These are phyloP conservation scores for Phocides pigmalion DNA, from an alignment of 1,140 invertebrate genomes.

Conservation along the genomic window DNA sequence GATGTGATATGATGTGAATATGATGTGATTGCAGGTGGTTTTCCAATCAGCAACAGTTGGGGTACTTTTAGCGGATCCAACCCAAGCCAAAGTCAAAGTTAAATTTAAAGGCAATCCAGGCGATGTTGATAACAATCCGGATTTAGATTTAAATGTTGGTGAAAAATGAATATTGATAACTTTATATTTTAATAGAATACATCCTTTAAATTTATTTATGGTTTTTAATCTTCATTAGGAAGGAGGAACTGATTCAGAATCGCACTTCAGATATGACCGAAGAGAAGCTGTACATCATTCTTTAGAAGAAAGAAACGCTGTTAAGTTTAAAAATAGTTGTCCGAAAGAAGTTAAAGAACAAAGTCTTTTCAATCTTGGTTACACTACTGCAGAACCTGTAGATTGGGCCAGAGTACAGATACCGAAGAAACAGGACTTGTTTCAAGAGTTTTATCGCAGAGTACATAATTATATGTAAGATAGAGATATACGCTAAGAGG, in stretches of 20 bases:
- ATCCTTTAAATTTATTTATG: background rate
- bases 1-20: no score
- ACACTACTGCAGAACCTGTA: slow-evolving; percentile 70
- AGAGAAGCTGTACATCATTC: slow-evolving; percentile 40
- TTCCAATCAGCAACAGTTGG: slow-evolving; percentile 88
- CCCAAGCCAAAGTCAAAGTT: slow-evolving; percentile 86
- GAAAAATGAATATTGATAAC: background rate
- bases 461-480: slow-evolving; percentile 85
- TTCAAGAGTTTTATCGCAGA: slow-evolving; percentile 83
- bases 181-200: background rate
- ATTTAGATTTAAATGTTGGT: slow-evolving; percentile 28
- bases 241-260: slow-evolving; percentile 47
- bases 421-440: slow-evolving; percentile 85
- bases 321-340: background rate
- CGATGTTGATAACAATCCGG: slow-evolving; percentile 47
- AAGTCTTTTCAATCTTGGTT: slow-evolving; percentile 63
- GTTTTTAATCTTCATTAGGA: slow-evolving; percentile 27
- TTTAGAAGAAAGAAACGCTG: slow-evolving; percentile 35
- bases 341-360: slow-evolving; percentile 46
- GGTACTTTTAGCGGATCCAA: slow-evolving; percentile 87
- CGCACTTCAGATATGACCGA: slow-evolving; percentile 45
- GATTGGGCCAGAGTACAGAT: slow-evolving; percentile 84
- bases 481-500: no score
- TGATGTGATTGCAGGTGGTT: slow-evolving; percentile 80
- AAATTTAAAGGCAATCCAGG: slow-evolving; percentile 81